Evolutionary conservation across 1,140 invertebrate genomes (phyloP).

Genomic region (Sipha flava): DNA sequence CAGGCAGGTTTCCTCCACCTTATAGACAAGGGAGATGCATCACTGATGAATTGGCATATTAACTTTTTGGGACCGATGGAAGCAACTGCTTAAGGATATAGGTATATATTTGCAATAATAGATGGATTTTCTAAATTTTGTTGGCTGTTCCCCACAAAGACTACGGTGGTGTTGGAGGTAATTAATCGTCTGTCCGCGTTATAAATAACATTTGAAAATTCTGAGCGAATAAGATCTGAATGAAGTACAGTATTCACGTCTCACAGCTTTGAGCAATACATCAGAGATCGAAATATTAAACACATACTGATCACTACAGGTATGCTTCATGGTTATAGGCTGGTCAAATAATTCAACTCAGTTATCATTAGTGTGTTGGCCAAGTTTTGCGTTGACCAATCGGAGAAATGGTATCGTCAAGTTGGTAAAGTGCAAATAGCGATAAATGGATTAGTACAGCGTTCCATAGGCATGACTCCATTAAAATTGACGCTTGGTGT

Average conservation of each 20-base stretch:
- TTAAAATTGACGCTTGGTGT: not conserved
- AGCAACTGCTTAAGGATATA: not conserved
- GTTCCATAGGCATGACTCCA: not conserved
- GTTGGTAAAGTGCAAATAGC: too few species aligned
- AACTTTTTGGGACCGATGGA: not conserved
- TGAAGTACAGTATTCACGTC: not conserved
- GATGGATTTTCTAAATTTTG: constrained; percentile 10
- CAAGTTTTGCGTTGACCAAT: too few species aligned
- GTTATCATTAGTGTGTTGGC: too few species aligned
- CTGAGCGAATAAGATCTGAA: not conserved
- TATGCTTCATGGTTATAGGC: not conserved
- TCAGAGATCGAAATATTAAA: not conserved
- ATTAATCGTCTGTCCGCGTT: not conserved
- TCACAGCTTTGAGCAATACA: not conserved
- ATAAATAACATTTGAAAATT: not conserved
- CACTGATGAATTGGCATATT: not conserved
- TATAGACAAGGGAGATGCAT: not conserved
- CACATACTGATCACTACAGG: not conserved
- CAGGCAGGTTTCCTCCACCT: not conserved
- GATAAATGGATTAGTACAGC: not conserved
- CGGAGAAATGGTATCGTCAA: too few species aligned
- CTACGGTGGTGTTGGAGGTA: not conserved
- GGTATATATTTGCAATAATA: not conserved
- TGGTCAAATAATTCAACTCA: not conserved
- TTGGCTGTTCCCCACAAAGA: not conserved